Conservation (phyloP, 2,888 invertebrate species). For the Drepanosiphum platanoidis region DNA sequence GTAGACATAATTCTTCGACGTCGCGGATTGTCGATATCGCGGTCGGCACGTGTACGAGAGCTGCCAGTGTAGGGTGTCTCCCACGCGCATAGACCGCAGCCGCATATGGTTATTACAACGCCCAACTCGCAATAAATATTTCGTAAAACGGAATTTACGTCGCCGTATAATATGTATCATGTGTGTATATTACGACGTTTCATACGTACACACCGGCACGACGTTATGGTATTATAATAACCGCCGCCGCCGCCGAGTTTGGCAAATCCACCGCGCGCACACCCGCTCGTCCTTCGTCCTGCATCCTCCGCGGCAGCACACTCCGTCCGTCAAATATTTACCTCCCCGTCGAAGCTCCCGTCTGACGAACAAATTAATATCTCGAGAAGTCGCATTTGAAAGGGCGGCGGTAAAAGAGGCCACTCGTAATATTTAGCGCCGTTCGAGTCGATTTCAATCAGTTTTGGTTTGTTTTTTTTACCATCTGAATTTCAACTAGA, state of each 20-base stretch:
- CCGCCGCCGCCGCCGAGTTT: neutral
- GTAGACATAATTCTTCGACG: conserved; percentile 11
- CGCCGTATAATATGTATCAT: neutral
- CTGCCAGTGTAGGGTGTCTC: neutral
- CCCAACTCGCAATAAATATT: conserved; percentile 24
- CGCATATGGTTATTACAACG: neutral
- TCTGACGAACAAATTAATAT: neutral
- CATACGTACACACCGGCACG: neutral
- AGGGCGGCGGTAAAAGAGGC: too few relatives aligned
- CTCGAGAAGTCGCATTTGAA: too few relatives aligned
- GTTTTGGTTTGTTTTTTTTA: too few relatives aligned
- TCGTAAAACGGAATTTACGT: neutral
- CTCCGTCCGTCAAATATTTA: neutral
- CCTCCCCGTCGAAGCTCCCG: neutral
- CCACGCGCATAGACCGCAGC: neutral
- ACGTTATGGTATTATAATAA: too few relatives aligned
- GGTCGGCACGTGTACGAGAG: too few relatives aligned
- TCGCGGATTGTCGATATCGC: neutral
- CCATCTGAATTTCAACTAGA: too few relatives aligned
- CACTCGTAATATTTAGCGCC: too few relatives aligned
- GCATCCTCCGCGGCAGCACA: neutral
- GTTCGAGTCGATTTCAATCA: too few relatives aligned
- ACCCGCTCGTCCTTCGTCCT: too few relatives aligned
- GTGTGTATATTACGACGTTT: too few relatives aligned
- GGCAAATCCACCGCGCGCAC: neutral